Base-by-base conservation (phyloP, 2,797 vertebrate genomes). In the Stomatorhinus walkeri region DNA sequence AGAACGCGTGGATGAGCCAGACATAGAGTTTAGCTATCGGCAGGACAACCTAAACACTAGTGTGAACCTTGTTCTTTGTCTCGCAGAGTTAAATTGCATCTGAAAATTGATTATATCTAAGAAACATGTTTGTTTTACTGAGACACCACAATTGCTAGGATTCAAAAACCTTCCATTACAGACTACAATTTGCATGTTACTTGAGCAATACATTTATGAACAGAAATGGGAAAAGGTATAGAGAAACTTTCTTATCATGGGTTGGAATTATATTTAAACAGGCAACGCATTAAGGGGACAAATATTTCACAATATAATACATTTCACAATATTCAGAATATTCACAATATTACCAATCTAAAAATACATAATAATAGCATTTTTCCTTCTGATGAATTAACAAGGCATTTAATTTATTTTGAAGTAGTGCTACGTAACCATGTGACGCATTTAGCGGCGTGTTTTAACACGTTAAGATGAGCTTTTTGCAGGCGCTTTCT, bases 51-150 rank as follows among this genome's bases (percentile, higher is more conserved):
- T 52, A 52, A 76, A 76, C 68, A 8, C 32, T 1, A 72, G 28
- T 28, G 10, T 32, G 10, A 12, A 43, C 72, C 51, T 36, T 86
- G 24, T 24, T 49, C 84, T 86, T 48, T 54, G 51, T 36, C 84
- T 52, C 84, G 22, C 84, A 54, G 51, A 86, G 85, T 19, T 86
- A 32, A 86, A 86, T 59, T 19, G 36, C 24, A 24, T 32, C 5
- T 86, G 85, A 86, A 56, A 56, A 24, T 85, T 49, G 32, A 56
- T 86, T 40, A 54, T 56, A 59, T 59, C 49, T 86, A 86, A 56
- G 85, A 56, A 40, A 86, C 4, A 86, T 86, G 49, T 49, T 24
- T 84, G 81, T 84, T 84, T 84, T 22, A 48, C 49, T 36, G 4
- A 32, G 85, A 54, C 51, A 49, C 4, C n/a, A 46, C 4, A 52